Conservation (phyloP, 2,888 invertebrate genomes). For the Noctua janthe region DNA sequence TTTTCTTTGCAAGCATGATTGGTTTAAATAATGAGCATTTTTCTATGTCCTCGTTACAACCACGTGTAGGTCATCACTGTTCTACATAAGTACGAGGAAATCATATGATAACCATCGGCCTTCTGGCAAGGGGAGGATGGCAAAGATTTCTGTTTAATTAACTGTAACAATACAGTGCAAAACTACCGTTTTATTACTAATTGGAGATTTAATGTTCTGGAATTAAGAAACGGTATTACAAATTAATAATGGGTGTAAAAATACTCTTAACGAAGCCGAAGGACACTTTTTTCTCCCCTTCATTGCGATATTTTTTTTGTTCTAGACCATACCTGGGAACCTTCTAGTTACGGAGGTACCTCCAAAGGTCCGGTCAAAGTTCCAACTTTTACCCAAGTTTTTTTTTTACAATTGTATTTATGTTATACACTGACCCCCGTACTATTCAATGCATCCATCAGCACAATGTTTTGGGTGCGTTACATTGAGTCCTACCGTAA, state of each 20-base stretch:
- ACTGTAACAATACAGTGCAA: neutral
- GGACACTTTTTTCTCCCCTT: no score
- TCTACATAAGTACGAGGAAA: conserved; percentile 13
- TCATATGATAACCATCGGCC: conserved; percentile 16
- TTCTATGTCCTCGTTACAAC: neutral
- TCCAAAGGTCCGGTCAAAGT: no score
- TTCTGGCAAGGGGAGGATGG: conserved; percentile 17
- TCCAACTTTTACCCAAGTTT: no score
- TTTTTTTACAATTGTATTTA: no score
- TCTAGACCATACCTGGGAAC: no score
- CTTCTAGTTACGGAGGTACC: no score
- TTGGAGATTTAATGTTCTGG: neutral
- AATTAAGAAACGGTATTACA: neutral
- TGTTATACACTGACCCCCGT: no score
- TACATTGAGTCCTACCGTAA: no score
- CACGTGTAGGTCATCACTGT: neutral
- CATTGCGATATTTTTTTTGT: no score
- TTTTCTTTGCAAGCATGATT: neutral
- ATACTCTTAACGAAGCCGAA: no score
- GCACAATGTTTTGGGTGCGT: no score
- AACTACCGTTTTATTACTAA: neutral
- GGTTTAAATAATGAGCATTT: neutral
- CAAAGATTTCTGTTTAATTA: neutral
- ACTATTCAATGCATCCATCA: no score
- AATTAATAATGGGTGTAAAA: neutral